These are phyloP conservation scores for Ormia ochracea DNA, from an alignment of 2,888 invertebrate genomes.

Conservation along the genomic window DNA sequence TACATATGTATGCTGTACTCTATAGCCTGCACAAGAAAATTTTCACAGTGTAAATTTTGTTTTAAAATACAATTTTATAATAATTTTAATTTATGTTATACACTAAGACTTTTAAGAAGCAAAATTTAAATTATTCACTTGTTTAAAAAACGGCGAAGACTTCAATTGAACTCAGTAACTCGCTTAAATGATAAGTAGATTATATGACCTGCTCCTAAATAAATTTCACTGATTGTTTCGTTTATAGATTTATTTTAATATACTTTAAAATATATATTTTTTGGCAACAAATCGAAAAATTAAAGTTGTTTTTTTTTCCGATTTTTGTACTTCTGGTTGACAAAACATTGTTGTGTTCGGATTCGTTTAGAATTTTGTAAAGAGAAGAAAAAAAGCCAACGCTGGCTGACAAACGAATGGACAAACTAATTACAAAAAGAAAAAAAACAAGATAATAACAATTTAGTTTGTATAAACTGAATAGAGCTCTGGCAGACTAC, in stretches of 20 bases:
- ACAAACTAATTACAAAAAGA: not conserved
- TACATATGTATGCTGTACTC: no score
- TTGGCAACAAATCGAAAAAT: constrained; percentile 53
- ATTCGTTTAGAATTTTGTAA: constrained; percentile 40
- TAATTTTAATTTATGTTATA: no score
- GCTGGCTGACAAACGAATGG: not conserved
- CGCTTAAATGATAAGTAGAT: not conserved
- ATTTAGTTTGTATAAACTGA: not conserved
- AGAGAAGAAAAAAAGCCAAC: constrained; percentile 22
- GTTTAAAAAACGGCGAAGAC: no score
- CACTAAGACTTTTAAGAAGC: no score
- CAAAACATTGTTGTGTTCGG: constrained; percentile 42
- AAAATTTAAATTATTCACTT: no score
- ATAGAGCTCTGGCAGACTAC: constrained; percentile 10
- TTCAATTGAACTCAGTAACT: no score
- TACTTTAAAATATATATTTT: constrained; percentile 13
- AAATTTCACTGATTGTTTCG: constrained; percentile 4
- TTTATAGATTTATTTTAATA: not conserved
- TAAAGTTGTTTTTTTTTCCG: constrained; percentile 42
- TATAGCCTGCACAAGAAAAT: no score
- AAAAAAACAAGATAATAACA: no score
- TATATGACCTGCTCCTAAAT: not conserved
- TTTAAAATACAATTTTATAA: no score
- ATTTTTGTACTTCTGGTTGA: constrained; percentile 47
- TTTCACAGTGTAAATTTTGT: no score